Evolutionary conservation across 2,113 vertebrate species (phyloP).

Genomic region (Nesospiza acunhae): DNA sequence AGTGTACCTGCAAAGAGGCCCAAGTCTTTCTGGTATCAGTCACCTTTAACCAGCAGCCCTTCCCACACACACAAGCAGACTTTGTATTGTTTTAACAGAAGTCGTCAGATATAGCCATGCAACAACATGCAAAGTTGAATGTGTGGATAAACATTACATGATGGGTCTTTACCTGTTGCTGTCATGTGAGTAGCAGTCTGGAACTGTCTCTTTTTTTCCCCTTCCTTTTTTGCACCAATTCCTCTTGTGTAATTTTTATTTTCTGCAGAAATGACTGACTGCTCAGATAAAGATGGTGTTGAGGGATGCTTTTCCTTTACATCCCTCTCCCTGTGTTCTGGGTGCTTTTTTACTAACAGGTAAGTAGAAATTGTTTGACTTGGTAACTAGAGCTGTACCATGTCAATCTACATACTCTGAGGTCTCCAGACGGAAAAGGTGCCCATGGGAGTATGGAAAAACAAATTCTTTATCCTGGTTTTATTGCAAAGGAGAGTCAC

Average conservation of each 20-base stretch:
- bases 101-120: not conserved
- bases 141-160: not conserved
- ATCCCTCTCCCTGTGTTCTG: slow-evolving; percentile 98
- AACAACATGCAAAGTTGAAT: not conserved
- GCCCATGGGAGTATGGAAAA: not conserved
- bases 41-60: not conserved
- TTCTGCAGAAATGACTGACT: slow-evolving; percentile 87
- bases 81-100: not conserved
- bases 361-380: slow-evolving; percentile 59
- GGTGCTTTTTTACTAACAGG: slow-evolving; percentile 97
- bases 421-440: too few relatives aligned
- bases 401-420: not conserved
- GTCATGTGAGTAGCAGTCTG: not conserved
- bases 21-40: not conserved
- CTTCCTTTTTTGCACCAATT: not conserved
- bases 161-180: not conserved
- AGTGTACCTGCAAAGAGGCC: not conserved
- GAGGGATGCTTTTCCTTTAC: slow-evolving; percentile 91
- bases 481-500: not conserved
- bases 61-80: not conserved
- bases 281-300: slow-evolving; percentile 91
- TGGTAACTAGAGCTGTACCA: not conserved
- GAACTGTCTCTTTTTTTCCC: rapidly evolving
- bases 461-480: not conserved
- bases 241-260: not conserved